Evolutionary conservation across 2,113 vertebrate species (phyloP), one percentile per base, ranked within the genome.

Genomic region (Saccopteryx bilineata): DNA sequence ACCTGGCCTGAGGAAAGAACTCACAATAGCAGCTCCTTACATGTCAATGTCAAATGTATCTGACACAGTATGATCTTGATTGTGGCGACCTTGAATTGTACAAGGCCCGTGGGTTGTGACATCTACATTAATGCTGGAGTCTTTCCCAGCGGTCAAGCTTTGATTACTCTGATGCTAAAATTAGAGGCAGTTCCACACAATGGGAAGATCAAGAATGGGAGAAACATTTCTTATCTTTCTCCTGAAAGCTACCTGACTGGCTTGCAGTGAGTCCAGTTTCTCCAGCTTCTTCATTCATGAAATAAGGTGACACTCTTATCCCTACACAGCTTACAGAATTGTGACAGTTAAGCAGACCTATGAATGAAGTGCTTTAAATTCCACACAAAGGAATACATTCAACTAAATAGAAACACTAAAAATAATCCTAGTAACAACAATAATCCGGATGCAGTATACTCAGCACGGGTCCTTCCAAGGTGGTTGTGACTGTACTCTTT

Each of bases 341-440:
- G 63, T 78, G 92, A 87, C 90, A 80, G 60, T 87, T 87, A 90
- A 85, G 11, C 39, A 13, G 81, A 75, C 92, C 92, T 86, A 72
- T 88, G 94, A 96, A 96, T 74, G 91, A 92, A 97, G 87, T 93
- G 94, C 96, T 97, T 96, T 90, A 93, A 96, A 92, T 95, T 96
- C 96, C 84, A 83, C 61, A 11, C 84, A 93, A 80, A 97, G 92
- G 96, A 97, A 97, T 96, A 88, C 85, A 65, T 92, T 58, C 84
- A 72, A 61, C 72, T 58, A 85, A 93, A 91, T 4, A 94, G 83
- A 94, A 92, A 86, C 21, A 82, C 90, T 96, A 95, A 96, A 96
- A 96, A 96, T 97, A 96, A 93, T 94, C 80, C 93, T 48, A 69
- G 74, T 39, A 86, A 71, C 52, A 81, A 65, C 69, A 82, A 8